These are phyloP conservation scores for Drosophila eugracilis DNA, from an alignment of 1,140 invertebrate genomes.

Conservation along the genomic window DNA sequence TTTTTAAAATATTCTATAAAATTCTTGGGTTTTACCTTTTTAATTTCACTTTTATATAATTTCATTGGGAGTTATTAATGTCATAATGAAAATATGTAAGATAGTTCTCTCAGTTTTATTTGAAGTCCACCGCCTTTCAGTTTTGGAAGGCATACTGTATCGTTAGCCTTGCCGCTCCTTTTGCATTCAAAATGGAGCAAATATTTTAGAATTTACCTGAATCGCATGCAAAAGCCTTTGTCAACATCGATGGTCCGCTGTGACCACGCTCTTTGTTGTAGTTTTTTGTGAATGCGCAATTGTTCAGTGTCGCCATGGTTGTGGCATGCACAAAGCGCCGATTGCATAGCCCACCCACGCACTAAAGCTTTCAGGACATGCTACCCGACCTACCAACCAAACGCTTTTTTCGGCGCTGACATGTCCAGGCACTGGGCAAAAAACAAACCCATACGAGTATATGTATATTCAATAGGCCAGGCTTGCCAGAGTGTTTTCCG, in stretches of 20 bases:
- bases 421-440: slow-evolving; percentile 26
- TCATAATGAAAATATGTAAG: neutral
- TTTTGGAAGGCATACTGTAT: neutral
- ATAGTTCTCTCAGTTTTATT: neutral
- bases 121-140: neutral
- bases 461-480: slow-evolving; percentile 48
- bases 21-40: no score
- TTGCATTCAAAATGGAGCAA: slow-evolving; percentile 15
- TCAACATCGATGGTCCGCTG: slow-evolving; percentile 32
- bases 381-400: neutral
- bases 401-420: slow-evolving; percentile 53
- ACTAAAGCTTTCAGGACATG: slow-evolving; percentile 30
- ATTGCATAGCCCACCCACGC: slow-evolving; percentile 44
- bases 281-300: slow-evolving; percentile 22
- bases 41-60: no score
- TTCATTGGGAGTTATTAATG: no score
- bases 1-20: no score
- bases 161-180: neutral
- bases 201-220: slow-evolving; percentile 50
- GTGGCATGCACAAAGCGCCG: slow-evolving; percentile 68
- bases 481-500: slow-evolving; percentile 35
- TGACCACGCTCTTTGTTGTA: slow-evolving; percentile 39
- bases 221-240: slow-evolving; percentile 32
- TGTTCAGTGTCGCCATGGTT: slow-evolving; percentile 48
- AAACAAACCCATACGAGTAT: slow-evolving; percentile 42